These are phyloP conservation scores for Neodiprion virginianus DNA, from an alignment of 1,140 invertebrate genomes.

Conservation along the genomic window DNA sequence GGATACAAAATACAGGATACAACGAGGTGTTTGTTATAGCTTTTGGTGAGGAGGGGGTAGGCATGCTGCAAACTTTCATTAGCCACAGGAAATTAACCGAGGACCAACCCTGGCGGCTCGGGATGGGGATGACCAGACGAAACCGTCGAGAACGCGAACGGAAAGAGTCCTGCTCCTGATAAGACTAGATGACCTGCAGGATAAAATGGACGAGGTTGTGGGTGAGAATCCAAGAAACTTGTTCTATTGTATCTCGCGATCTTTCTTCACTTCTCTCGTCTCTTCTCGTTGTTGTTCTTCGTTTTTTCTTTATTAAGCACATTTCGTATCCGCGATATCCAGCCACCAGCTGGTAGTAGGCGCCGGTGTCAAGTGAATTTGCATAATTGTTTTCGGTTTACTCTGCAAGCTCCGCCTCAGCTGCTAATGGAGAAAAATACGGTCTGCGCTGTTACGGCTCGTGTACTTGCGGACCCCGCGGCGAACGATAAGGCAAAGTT, in stretches of 20 bases:
- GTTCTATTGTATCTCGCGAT: no score
- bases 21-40: constrained; percentile 20
- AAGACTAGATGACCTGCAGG: not conserved
- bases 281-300: not conserved
- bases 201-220: no score
- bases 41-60: constrained; percentile 18
- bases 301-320: not conserved
- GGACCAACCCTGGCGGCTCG: constrained; percentile 28
- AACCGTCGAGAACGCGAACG: constrained; percentile 6
- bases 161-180: constrained; percentile 5
- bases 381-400: constrained; percentile 51
- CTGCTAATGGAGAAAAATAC: constrained; percentile 50
- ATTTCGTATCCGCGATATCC: not conserved
- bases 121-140: constrained; percentile 19
- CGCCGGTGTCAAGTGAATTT: constrained; percentile 33
- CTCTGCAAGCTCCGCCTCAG: constrained; percentile 17
- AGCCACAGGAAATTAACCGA: constrained; percentile 46
- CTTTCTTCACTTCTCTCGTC: no score
- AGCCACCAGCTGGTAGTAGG: not conserved
- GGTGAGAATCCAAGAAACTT: no score
- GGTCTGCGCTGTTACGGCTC: constrained; percentile 7
- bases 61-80: constrained; percentile 43
- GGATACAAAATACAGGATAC: not conserved
- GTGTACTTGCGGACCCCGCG: constrained; percentile 9
- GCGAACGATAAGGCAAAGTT: constrained; percentile 16